A percentile compares a stretch with the other conserved stretches of the same genome.
Conservation (phyloP, 2,888 invertebrate genomes). For the Catocala sponsa region DNA sequence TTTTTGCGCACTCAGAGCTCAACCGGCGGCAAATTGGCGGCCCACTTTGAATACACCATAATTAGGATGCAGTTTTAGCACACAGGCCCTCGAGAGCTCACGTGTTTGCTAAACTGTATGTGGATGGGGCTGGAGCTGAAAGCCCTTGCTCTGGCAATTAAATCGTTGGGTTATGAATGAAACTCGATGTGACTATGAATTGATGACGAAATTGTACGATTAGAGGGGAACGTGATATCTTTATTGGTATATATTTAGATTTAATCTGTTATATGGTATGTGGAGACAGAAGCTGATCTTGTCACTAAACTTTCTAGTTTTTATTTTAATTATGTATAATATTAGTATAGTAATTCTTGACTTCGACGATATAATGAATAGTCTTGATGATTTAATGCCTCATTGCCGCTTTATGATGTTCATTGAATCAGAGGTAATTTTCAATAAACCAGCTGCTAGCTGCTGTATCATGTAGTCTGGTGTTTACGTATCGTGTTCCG, state of each 20-base stretch:
- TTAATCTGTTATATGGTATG: not conserved
- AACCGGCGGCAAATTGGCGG: conserved; percentile 77
- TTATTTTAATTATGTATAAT: too few species aligned
- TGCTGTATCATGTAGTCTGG: conserved; percentile 6
- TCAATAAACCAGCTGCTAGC: not conserved
- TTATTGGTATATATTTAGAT: conserved; percentile 9
- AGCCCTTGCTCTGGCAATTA: conserved; percentile 68
- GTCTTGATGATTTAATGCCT: too few species aligned
- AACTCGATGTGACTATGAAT: conserved; percentile 59
- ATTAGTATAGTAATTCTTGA: too few species aligned
- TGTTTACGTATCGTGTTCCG: conserved; percentile 28
- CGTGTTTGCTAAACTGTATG: conserved; percentile 73
- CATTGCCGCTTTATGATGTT: too few species aligned
- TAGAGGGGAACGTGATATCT: conserved; percentile 29
- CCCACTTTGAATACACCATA: conserved; percentile 76
- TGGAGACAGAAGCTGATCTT: too few species aligned
- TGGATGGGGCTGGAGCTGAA: conserved; percentile 67
- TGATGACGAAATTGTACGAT: conserved; percentile 48
- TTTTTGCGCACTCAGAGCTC: conserved; percentile 71
- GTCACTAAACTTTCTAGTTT: too few species aligned
- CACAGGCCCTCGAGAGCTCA: conserved; percentile 64
- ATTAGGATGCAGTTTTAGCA: conserved; percentile 81
- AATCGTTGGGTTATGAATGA: conserved; percentile 62
- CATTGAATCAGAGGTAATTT: not conserved
- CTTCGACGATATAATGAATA: too few species aligned